phyloP scores from a whole-genome alignment of 2,113 vertebrate genomes.

The Pelecanus crispus region DNA sequence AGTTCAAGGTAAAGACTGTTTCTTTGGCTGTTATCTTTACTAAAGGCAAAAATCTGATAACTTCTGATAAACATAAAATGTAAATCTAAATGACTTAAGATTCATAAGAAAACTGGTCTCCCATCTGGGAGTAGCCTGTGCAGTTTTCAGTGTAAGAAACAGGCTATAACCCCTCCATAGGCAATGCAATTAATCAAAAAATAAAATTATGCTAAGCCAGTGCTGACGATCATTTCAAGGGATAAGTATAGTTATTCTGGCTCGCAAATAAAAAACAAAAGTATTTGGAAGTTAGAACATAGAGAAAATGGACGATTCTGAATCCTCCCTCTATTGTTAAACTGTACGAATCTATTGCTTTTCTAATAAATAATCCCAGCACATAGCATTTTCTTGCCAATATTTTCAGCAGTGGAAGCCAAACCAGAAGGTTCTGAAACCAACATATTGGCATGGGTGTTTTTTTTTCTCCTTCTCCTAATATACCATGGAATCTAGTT shows the following conservation, averaged over 20 bases:
- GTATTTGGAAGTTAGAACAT: slow-evolving; percentile 43
- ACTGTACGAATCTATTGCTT: slow-evolving; percentile 48
- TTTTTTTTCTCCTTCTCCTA: slow-evolving; percentile 36
- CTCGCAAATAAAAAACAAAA: slow-evolving; percentile 33
- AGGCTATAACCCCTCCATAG: not conserved
- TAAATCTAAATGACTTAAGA: not conserved
- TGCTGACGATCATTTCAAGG: slow-evolving; percentile 15
- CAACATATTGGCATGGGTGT: slow-evolving; percentile 40
- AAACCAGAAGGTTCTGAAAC: slow-evolving; percentile 60
- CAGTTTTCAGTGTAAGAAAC: not conserved
- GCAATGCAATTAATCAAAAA: slow-evolving; percentile 15
- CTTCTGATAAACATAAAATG: not conserved
- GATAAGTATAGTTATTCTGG: slow-evolving; percentile 42
- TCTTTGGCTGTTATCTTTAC: not conserved
- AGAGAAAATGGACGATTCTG: not conserved
- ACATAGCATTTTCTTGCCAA: slow-evolving; percentile 33
- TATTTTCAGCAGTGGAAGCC: slow-evolving; percentile 41
- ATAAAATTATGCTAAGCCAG: not conserved
- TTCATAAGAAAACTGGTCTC: not conserved
- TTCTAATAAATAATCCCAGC: slow-evolving; percentile 44
- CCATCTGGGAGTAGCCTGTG: not conserved
- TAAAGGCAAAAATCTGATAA: not conserved
- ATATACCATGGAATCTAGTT: slow-evolving; percentile 65
- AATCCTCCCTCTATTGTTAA: slow-evolving; percentile 52
- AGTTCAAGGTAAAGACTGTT: not conserved